Evolutionary conservation across 1,140 invertebrate genomes (phyloP).

Genomic region (Cataglyphis hispanica): DNA sequence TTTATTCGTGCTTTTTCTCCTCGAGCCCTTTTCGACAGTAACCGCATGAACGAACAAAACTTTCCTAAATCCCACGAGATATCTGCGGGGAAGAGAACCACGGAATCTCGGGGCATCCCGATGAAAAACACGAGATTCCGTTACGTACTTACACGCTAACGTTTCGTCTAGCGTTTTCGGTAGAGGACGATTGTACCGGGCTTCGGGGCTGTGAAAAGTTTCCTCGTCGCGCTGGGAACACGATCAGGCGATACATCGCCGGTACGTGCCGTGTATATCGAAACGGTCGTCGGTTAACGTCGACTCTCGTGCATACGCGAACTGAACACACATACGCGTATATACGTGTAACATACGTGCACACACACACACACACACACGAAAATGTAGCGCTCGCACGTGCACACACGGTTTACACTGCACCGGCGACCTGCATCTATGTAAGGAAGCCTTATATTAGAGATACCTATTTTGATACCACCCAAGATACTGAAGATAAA

Average conservation of each 20-base stretch:
- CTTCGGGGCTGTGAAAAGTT: constrained; percentile 72
- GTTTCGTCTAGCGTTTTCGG: constrained; percentile 44
- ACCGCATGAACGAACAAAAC: constrained; percentile 31
- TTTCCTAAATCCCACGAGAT: constrained; percentile 51
- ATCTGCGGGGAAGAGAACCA: background rate
- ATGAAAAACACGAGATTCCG: constrained; percentile 65
- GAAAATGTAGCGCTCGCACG: constrained; percentile 61
- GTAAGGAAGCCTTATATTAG: constrained; percentile 14
- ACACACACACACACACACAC: constrained; percentile 10
- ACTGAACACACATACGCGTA: background rate
- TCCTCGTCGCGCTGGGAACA: constrained; percentile 71
- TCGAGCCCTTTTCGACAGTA: constrained; percentile 19
- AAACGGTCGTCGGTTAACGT: constrained; percentile 71
- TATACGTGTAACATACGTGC: background rate
- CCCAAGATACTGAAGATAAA: constrained; percentile 28
- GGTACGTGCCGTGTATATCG: constrained; percentile 74
- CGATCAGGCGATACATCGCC: constrained; percentile 76
- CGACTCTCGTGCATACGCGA: constrained; percentile 70
- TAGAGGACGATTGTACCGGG: constrained; percentile 22
- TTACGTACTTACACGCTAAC: constrained; percentile 63
- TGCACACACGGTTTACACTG: constrained; percentile 50
- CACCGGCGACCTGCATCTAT: constrained; percentile 24
- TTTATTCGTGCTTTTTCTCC: constrained; percentile 6
- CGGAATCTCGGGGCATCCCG: constrained; percentile 49
- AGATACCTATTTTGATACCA: constrained; percentile 27